Evolutionary conservation across 2,888 invertebrate species (phyloP).

Genomic region (Chrysotoxum bicinctum): DNA sequence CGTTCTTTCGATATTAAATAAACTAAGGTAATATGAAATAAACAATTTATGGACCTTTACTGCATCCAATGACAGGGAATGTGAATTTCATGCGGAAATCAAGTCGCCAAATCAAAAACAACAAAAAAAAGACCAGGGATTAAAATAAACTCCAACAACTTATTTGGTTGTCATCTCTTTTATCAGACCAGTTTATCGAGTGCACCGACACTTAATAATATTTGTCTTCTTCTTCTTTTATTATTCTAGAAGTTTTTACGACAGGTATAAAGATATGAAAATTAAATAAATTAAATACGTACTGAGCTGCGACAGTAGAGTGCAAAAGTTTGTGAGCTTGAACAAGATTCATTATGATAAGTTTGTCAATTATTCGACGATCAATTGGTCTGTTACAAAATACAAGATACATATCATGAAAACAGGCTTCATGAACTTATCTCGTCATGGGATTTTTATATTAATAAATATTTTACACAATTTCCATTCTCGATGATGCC

Average conservation of each 20-base stretch:
- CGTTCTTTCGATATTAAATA: background rate
- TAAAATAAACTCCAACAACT: conserved; percentile 51
- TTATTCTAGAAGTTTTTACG: background rate
- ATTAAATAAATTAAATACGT: no score
- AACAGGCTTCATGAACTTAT: no score
- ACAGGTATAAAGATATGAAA: conserved; percentile 2
- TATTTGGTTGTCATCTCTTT: conserved; percentile 62
- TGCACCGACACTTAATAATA: conserved; percentile 51
- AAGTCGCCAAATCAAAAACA: conserved; percentile 26
- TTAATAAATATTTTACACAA: no score
- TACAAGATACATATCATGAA: no score
- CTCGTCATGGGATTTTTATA: no score
- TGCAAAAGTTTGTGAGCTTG: background rate
- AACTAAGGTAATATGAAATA: conserved; percentile 48
- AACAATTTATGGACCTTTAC: conserved; percentile 55
- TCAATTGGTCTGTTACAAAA: no score
- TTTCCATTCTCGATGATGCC: no score
- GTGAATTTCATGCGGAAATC: conserved; percentile 57
- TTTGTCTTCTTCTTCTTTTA: conserved; percentile 1
- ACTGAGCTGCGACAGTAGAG: background rate
- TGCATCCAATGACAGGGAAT: conserved; percentile 46
- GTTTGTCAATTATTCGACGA: no score
- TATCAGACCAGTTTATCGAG: conserved; percentile 47
- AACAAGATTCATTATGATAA: no score
- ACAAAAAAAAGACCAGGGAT: background rate